Base-by-base conservation (phyloP, 1,140 invertebrate genomes). In the Phymastichus coffea region DNA sequence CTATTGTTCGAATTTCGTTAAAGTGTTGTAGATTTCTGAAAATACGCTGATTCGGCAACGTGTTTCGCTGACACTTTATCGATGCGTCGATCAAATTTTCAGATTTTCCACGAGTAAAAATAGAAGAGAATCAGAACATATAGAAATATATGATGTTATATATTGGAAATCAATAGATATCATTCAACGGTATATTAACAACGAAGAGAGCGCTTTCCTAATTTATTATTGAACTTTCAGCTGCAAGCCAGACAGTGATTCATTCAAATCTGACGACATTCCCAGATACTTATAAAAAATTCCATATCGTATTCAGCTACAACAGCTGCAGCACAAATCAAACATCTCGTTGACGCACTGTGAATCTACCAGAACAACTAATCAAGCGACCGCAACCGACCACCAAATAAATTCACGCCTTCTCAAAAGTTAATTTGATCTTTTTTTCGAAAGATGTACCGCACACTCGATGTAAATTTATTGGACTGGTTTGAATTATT, bases 341-440 rank as follows among this genome's bases (percentile, higher is more conserved):
- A 57, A 49, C 40, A 25, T 30, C 38, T 41, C 3, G 26, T 14
- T 22, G 8, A 25, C 19, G 14, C n/a, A 30, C 23, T 35, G 33
- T 57, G 25, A 57, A 57, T 57, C 49, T 49, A 48, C 19, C 23
- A 48, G 55, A 48, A 33, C 46, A 46, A 35, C 38, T 57, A 57
- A 57, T 57, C 49, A 57, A 57, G 46, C 49, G 43, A 23, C 12
- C 15, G 28, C 15, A 33, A 56, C 25, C 43, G 20, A 38, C 20
- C 41, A 43, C 33, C n/a, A 47, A 46, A 56, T 56, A 47, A 47
- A 56, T 46, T 56, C 20, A 40, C 17, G 38, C 38, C 20, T 22
- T 19, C 17, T 14, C 20, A 23, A 8, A 14, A 26, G 52, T 55
- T 41, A 44, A 55, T 55, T 55, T 55, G 17, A 44, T 30, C 35